Conservation (phyloP, 1,140 invertebrate genomes). For the Achroia grisella region DNA sequence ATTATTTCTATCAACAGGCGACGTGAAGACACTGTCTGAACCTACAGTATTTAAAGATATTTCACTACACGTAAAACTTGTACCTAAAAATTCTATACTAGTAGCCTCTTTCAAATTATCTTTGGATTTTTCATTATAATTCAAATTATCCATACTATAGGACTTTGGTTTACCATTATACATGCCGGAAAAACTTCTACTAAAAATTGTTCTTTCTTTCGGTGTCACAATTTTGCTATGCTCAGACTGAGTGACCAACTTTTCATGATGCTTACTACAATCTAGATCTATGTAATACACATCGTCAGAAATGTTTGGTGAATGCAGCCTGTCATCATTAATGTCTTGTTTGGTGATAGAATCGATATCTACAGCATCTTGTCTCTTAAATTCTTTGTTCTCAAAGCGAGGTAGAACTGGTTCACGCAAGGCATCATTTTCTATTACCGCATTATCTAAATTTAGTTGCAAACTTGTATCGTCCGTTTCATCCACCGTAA, state of each 20-base stretch:
- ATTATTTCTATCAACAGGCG: conserved; percentile 31
- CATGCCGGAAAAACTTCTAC: conserved; percentile 37
- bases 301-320: conserved; percentile 6
- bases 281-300: conserved; percentile 13
- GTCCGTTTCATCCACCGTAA: conserved; percentile 55
- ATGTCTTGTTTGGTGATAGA: conserved; percentile 28
- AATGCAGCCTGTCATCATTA: conserved; percentile 13
- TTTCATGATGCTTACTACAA: conserved; percentile 8
- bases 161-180: conserved; percentile 58
- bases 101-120: conserved; percentile 52
- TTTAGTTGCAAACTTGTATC: conserved; percentile 22
- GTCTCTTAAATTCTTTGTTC: conserved; percentile 38
- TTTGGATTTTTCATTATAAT: conserved; percentile 34
- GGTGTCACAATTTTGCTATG: conserved; percentile 20
- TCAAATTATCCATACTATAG: conserved; percentile 56
- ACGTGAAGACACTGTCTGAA: conserved; percentile 48
- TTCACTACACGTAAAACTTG: conserved; percentile 31
- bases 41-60: conserved; percentile 43
- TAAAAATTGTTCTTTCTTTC: conserved; percentile 41
- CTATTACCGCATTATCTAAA: conserved; percentile 4
- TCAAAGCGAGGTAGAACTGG: conserved; percentile 27
- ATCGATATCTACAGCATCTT: conserved; percentile 41
- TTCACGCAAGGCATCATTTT: conserved; percentile 25
- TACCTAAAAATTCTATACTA: conserved; percentile 48
- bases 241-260: conserved; percentile 32